Evolutionary conservation across 2,113 vertebrate genomes (phyloP).

Genomic region (Gallinago media): DNA sequence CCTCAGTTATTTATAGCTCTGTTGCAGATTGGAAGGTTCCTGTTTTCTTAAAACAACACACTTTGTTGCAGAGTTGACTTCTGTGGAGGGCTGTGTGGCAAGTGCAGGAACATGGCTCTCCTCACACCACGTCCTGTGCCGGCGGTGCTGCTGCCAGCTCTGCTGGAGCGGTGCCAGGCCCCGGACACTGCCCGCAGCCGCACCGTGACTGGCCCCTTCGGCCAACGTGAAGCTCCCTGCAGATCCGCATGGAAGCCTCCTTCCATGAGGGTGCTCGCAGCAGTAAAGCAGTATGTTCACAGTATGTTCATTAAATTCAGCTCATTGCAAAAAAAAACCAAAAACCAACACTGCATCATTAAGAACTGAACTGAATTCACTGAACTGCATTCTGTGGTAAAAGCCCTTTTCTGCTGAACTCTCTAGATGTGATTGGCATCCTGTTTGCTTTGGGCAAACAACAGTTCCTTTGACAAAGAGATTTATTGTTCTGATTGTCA

Average conservation of each 20-base stretch:
- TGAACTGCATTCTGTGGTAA: not conserved
- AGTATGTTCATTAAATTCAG: not conserved
- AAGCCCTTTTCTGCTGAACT: not conserved
- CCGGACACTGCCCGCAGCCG: not conserved
- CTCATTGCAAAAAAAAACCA: too few relatives aligned
- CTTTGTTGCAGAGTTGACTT: not conserved
- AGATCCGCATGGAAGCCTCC: not conserved
- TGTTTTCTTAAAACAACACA: not conserved
- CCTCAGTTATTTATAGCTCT: not conserved
- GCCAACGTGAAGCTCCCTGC: not conserved
- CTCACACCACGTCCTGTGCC: not conserved
- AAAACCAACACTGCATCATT: too few relatives aligned
- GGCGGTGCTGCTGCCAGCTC: not conserved
- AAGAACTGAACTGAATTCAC: not conserved
- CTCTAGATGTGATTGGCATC: not conserved
- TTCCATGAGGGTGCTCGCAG: not conserved
- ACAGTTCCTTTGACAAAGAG: not conserved
- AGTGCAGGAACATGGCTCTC: not conserved
- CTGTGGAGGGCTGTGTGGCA: not conserved
- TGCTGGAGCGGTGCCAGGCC: not conserved
- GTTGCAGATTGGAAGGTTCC: not conserved
- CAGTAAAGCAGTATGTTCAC: not conserved
- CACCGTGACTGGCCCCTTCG: not conserved
- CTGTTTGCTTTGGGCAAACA: not conserved
- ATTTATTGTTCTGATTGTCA: not conserved